Conservation (phyloP, 2,797 vertebrate genomes). For the Molossus molossus region DNA sequence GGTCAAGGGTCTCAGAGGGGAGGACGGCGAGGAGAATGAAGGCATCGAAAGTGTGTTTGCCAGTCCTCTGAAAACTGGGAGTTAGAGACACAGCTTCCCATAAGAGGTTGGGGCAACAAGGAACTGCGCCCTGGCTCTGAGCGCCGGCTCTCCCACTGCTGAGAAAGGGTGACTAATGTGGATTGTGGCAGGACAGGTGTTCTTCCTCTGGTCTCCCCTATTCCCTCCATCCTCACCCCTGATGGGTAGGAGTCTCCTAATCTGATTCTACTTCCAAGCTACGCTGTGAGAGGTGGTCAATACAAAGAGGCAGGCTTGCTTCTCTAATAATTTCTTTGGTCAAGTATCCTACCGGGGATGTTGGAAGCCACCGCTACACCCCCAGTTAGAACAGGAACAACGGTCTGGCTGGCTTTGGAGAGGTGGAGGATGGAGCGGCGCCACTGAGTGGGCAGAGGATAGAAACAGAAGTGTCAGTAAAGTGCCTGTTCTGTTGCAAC, state of each 20-base stretch:
- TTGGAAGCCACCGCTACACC: background rate
- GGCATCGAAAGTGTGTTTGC: background rate
- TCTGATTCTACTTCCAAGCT: background rate
- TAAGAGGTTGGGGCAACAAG: background rate
- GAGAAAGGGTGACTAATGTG: background rate
- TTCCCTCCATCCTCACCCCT: background rate
- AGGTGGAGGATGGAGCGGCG: background rate
- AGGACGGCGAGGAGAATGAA: background rate
- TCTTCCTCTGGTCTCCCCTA: background rate
- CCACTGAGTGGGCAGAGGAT: background rate
- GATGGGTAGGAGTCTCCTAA: background rate
- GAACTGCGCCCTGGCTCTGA: background rate
- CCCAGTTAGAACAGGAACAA: background rate
- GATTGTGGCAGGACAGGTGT: background rate
- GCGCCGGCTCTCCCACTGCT: fast-evolving
- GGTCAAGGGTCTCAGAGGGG: background rate
- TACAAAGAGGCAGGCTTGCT: background rate
- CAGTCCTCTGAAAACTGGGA: background rate
- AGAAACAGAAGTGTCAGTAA: background rate
- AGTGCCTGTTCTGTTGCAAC: background rate
- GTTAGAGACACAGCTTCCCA: background rate
- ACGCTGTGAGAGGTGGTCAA: background rate
- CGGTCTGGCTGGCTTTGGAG: background rate
- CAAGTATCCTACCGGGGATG: background rate
- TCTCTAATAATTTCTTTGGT: background rate